phyloP scores from a whole-genome alignment of 2,888 invertebrate genomes.

The Andrena dorsata region DNA sequence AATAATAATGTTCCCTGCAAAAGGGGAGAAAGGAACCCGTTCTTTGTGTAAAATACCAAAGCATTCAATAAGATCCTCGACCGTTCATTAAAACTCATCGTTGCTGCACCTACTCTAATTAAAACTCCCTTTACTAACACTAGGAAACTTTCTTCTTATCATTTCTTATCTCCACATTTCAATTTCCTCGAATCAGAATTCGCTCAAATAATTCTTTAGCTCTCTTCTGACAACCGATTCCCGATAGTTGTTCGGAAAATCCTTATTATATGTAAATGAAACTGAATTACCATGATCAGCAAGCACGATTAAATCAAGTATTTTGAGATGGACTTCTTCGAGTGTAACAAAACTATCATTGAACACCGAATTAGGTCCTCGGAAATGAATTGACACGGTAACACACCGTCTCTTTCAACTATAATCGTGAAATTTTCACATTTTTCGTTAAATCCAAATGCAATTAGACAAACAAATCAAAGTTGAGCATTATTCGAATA shows the following conservation, averaged over 20 bases:
- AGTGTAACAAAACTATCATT: not conserved
- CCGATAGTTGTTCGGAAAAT: conserved; percentile 12
- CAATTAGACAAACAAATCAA: too few relatives aligned
- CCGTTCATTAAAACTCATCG: conserved; percentile 43
- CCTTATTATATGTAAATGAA: conserved; percentile 35
- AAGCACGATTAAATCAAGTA: not conserved
- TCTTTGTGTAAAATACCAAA: not conserved
- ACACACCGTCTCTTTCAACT: not conserved
- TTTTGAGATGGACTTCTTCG: not conserved
- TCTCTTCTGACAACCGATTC: conserved; percentile 14
- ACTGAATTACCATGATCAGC: conserved; percentile 14
- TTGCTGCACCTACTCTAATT: conserved; percentile 34
- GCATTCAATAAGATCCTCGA: conserved; percentile 20
- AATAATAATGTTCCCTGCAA: not conserved
- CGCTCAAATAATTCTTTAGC: conserved; percentile 41
- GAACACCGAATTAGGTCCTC: not conserved
- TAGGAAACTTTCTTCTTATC: conserved; percentile 29
- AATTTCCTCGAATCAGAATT: conserved; percentile 38
- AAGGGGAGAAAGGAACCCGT: not conserved
- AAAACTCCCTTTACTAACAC: conserved; percentile 45
- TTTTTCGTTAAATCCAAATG: too few relatives aligned
- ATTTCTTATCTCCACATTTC: conserved; percentile 41
- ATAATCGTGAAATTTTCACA: not conserved
- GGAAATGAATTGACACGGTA: not conserved
- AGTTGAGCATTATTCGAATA: too few relatives aligned